Percentiles rank a stretch among this genome's conserved stretches.
Conservation (phyloP, 2,888 invertebrate genomes). For the Isotomurus palustris region DNA sequence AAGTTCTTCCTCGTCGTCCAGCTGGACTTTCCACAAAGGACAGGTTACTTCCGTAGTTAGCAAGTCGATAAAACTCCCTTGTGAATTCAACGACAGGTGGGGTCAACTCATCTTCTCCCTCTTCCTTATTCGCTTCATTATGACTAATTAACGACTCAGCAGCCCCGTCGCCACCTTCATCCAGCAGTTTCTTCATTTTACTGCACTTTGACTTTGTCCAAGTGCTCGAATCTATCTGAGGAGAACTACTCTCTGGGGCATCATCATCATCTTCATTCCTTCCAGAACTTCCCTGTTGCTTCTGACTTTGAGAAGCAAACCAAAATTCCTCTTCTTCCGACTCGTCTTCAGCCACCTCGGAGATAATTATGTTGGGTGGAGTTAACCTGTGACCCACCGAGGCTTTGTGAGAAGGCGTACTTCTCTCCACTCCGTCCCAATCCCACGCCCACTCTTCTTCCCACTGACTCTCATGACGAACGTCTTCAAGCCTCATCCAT, state of each 20-base stretch:
- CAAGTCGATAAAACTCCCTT: slow-evolving; percentile 44
- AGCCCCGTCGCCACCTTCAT: background rate
- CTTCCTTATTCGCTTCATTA: background rate
- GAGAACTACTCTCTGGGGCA: background rate
- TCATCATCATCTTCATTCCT: slow-evolving; percentile 1
- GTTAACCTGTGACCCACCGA: background rate
- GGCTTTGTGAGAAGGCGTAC: slow-evolving; percentile 14
- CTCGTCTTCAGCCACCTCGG: slow-evolving; percentile 1
- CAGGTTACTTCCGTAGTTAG: slow-evolving; percentile 44
- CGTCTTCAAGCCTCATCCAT: slow-evolving; percentile 45
- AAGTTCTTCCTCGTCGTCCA: background rate
- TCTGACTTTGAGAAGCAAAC: slow-evolving; percentile 8
- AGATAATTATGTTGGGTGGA: background rate
- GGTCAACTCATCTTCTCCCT: slow-evolving; percentile 22
- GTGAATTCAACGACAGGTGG: slow-evolving; percentile 46
- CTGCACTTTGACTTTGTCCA: slow-evolving; percentile 43
- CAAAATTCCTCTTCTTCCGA: slow-evolving; percentile 1
- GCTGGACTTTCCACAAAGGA: slow-evolving; percentile 19
- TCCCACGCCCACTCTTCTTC: slow-evolving; percentile 45
- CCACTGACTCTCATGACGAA: slow-evolving; percentile 38
- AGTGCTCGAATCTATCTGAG: slow-evolving; percentile 43
- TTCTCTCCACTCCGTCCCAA: slow-evolving; percentile 40
- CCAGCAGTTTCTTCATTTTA: slow-evolving; percentile 14
- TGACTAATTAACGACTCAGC: background rate
- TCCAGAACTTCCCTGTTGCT: slow-evolving; percentile 10